Evolutionary conservation across 2,797 vertebrate genomes (phyloP), one percentile per base, ranked within the genome.

Genomic region (Coluber constrictor): DNA sequence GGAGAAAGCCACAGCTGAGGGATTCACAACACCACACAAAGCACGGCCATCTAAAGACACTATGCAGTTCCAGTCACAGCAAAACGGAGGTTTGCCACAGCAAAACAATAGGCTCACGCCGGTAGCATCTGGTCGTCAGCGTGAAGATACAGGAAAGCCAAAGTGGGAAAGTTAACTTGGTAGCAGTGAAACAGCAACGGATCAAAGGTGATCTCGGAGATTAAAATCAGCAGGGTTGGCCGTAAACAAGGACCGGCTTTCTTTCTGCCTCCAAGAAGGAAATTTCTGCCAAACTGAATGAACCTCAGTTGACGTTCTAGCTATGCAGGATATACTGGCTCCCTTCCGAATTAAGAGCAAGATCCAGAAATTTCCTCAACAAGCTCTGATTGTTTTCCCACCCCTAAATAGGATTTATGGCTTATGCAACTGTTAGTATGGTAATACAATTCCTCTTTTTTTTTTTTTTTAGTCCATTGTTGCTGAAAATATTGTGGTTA

Each of bases 1-100:
- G 92, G 90, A 93, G 61, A 56, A 79, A 54, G 25, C 61, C 92
- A 92, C 92, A 87, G 61, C 87, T 13, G 47, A 90, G 79, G 61
- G 88, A 94, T 2, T 86, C 23, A 10, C 25, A 56, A 47, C 47
- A 27, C 3, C 15, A 27, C 79, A 86, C 4, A 12, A 51, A 3
- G 11, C 4, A 4, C 29, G 16, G 86, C 70, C 4, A 20, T 27
- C 18, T 25, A 63, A 87, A 55, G 32, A 5, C n/a, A 56, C 88
- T 27, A 27, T 59, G 27, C 27, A 0, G 59, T 86, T 23, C 13
- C 25, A 25, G n/a, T 11, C 2, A 29, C 23, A 37, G 37, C 4
- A n/a, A 37, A 55, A 5, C 20, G 0, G 15, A 51, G 47, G 61
- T 90, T 90, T 63, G 32, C 10, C 63, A 56, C 8, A 12, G 61